Evolutionary conservation across 2,888 invertebrate species (phyloP).

Genomic region (Dascillus cervinus): DNA sequence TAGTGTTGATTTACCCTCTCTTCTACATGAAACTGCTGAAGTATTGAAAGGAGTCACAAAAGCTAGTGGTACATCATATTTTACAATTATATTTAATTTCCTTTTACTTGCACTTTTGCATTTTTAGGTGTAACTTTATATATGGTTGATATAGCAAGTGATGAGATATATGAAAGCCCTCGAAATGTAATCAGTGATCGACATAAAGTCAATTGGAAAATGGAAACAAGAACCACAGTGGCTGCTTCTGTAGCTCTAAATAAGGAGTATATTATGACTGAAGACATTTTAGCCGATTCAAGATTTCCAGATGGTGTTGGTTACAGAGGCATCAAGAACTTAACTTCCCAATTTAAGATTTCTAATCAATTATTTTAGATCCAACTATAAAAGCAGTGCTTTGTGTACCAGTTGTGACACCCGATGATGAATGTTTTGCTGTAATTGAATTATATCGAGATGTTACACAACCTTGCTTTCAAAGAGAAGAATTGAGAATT

Average conservation of each 20-base stretch:
- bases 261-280: slow-evolving; percentile 48
- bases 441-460: slow-evolving; percentile 52
- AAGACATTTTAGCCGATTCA: slow-evolving; percentile 49
- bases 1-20: slow-evolving; percentile 47
- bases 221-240: slow-evolving; percentile 47
- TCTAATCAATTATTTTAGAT: slow-evolving; percentile 47
- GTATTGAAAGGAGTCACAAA: slow-evolving; percentile 49
- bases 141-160: slow-evolving; percentile 46
- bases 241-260: slow-evolving; percentile 52
- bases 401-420: slow-evolving; percentile 53
- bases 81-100: not conserved
- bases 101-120: slow-evolving; percentile 1
- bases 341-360: slow-evolving; percentile 18
- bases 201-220: slow-evolving; percentile 51
- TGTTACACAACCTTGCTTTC: slow-evolving; percentile 28
- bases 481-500: slow-evolving; percentile 34
- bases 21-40: slow-evolving; percentile 51
- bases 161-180: slow-evolving; percentile 50
- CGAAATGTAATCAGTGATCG: slow-evolving; percentile 44
- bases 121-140: slow-evolving; percentile 50
- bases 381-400: slow-evolving; percentile 50
- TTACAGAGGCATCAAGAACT: too few species aligned
- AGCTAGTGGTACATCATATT: slow-evolving; percentile 43
- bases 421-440: slow-evolving; percentile 51
- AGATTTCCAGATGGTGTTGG: slow-evolving; percentile 52